These are phyloP conservation scores for Ectemnius continuus DNA, from an alignment of 2,888 invertebrate genomes.

Conservation along the genomic window DNA sequence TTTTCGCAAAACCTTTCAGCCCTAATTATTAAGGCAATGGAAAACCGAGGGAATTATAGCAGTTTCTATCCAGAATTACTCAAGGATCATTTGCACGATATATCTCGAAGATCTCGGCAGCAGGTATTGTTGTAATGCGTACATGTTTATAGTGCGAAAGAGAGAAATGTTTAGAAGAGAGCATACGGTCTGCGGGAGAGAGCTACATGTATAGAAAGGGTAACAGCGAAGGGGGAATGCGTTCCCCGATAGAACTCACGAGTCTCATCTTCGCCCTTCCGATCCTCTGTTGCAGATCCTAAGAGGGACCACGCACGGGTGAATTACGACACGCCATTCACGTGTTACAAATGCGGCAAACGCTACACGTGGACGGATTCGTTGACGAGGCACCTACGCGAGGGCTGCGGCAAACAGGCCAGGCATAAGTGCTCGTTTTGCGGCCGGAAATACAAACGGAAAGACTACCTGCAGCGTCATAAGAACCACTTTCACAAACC, in stretches of 20 bases:
- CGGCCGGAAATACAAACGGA: constrained; percentile 72
- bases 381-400: constrained; percentile 68
- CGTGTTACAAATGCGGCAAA: constrained; percentile 71
- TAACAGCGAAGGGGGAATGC: not conserved
- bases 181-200: too few species aligned
- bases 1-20: too few species aligned
- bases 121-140: too few species aligned
- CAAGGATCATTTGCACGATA: too few species aligned
- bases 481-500: constrained; percentile 58
- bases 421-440: constrained; percentile 67
- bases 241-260: constrained; percentile 9
- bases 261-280: constrained; percentile 45
- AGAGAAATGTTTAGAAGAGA: too few species aligned
- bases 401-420: constrained; percentile 66
- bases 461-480: constrained; percentile 68
- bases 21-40: too few species aligned
- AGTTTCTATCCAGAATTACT: too few species aligned
- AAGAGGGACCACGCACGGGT: constrained; percentile 61
- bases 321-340: constrained; percentile 62
- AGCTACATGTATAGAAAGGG: too few species aligned
- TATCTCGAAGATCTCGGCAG: too few species aligned
- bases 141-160: too few species aligned
- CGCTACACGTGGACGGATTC: constrained; percentile 73
- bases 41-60: too few species aligned
- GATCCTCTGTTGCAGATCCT: constrained; percentile 59